Percentiles rank a stretch among this genome's conserved stretches.
phyloP scores from a whole-genome alignment of 2,113 vertebrate genomes.

The Oncorhynchus keta region DNA sequence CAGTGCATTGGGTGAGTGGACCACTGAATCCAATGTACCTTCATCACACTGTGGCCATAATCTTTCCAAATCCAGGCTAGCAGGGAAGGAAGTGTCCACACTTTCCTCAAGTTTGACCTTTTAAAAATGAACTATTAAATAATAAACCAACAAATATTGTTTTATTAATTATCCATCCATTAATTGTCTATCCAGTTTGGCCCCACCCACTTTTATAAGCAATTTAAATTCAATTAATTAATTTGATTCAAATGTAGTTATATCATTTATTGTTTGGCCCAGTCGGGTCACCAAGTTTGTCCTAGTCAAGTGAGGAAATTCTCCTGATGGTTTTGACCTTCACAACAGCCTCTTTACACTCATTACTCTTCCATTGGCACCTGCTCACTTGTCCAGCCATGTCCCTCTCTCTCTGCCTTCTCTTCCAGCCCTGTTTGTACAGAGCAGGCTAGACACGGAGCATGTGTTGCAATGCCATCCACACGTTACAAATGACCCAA shows the following conservation, averaged over 20 bases:
- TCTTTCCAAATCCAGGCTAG: too few relatives aligned
- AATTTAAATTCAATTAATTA: neutral
- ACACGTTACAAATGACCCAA: constrained; percentile 28
- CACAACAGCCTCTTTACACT: constrained; percentile 9
- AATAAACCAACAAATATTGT: neutral
- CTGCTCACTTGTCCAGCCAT: neutral
- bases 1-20: neutral
- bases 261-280: neutral
- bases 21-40: constrained; percentile 5
- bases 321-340: constrained; percentile 9
- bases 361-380: constrained; percentile 3
- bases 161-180: neutral
- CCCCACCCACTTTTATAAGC: neutral
- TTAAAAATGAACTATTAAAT: neutral
- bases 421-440: constrained; percentile 5
- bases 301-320: neutral
- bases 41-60: too few relatives aligned
- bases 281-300: neutral
- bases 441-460: neutral
- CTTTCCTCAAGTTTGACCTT: neutral
- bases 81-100: too few relatives aligned
- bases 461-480: neutral
- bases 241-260: neutral
- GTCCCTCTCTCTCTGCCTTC: neutral
- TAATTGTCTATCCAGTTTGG: too few relatives aligned